Conservation (phyloP, 2,113 vertebrate genomes). For the Laterallus jamaicensis region DNA sequence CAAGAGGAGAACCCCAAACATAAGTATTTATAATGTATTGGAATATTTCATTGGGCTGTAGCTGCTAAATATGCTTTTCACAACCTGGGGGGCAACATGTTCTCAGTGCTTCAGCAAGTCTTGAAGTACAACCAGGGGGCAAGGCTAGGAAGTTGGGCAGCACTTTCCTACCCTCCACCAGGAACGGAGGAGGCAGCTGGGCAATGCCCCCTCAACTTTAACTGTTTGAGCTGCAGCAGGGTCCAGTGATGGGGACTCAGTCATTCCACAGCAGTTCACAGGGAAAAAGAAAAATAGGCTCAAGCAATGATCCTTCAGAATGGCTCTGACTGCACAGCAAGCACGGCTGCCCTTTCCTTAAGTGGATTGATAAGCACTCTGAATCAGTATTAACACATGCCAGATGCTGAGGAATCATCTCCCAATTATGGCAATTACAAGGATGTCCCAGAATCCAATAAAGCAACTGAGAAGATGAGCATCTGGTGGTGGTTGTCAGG, state of each 20-base stretch:
- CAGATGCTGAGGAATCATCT: conserved; percentile 25
- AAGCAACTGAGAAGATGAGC: neutral
- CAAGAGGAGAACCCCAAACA: neutral
- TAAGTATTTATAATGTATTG: neutral
- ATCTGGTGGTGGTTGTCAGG: neutral
- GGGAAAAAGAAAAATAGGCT: neutral
- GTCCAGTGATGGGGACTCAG: accelerated
- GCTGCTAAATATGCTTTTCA: neutral
- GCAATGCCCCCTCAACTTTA: neutral
- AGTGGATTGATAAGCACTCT: neutral
- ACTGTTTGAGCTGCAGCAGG: neutral
- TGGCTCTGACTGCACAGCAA: neutral
- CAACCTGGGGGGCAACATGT: neutral
- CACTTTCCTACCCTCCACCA: neutral
- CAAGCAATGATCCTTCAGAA: neutral
- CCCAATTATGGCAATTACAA: conserved; percentile 12
- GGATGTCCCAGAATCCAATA: conserved; percentile 42
- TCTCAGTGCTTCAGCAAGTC: neutral
- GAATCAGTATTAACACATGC: neutral
- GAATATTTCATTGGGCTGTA: neutral
- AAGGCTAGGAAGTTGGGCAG: neutral
- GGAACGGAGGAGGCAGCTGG: neutral
- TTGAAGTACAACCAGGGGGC: neutral
- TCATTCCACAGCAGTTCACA: neutral
- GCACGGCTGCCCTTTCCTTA: neutral